Conservation (phyloP, 2,888 invertebrate genomes). For the Subacronicta megacephala region DNA sequence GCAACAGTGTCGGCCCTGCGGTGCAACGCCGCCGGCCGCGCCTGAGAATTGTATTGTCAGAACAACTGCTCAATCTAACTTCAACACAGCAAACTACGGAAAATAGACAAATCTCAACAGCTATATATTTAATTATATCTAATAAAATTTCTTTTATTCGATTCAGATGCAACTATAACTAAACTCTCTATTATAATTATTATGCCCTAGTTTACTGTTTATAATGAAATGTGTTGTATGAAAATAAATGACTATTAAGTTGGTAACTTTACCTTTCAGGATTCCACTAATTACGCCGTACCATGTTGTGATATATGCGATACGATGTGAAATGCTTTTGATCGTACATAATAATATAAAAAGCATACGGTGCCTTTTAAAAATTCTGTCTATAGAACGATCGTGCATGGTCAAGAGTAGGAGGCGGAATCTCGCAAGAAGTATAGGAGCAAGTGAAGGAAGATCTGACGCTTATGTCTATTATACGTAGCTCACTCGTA, state of each 20-base stretch:
- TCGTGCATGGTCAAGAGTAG: conserved; percentile 39
- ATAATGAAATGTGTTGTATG: conserved; percentile 68
- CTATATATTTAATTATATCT: conserved; percentile 62
- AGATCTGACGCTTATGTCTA: conserved; percentile 73
- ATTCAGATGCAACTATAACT: conserved; percentile 73
- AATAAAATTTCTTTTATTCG: conserved; percentile 72
- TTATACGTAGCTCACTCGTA: conserved; percentile 76
- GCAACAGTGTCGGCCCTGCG: conserved; percentile 40
- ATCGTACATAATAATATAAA: conserved; percentile 21
- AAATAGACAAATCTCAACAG: conserved; percentile 80
- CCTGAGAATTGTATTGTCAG: conserved; percentile 70
- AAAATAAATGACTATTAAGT: conserved; percentile 80
- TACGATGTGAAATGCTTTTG: conserved; percentile 20
- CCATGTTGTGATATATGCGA: conserved; percentile 30
- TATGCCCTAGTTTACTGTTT: conserved; percentile 48
- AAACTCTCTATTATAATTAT: conserved; percentile 59
- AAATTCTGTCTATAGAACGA: conserved; percentile 20
- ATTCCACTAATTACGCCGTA: conserved; percentile 41
- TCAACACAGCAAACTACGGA: conserved; percentile 81
- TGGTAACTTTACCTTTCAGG: conserved; percentile 67
- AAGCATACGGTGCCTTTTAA: conserved; percentile 38
- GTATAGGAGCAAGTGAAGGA: conserved; percentile 58
- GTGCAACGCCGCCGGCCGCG: conserved; percentile 57
- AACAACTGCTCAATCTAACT: conserved; percentile 68
- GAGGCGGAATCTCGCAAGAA: conserved; percentile 47